Percentiles rank a stretch among this genome's conserved stretches.
Conservation (phyloP, 1,140 invertebrate species). For the Asobara japonica region DNA sequence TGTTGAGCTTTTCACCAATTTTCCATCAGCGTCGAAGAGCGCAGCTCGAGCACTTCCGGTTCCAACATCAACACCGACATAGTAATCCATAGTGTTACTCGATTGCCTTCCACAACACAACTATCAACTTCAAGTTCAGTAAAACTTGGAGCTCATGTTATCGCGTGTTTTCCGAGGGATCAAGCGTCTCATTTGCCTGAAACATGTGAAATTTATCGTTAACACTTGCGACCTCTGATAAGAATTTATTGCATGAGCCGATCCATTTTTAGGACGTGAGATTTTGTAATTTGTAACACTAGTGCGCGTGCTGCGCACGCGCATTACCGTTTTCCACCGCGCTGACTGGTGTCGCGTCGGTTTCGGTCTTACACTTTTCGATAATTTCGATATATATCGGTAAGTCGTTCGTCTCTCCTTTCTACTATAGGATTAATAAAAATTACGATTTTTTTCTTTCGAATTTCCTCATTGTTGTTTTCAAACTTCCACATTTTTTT, state of each 20-base stretch:
- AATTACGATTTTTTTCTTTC: too few species aligned
- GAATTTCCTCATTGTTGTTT: too few species aligned
- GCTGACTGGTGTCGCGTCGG: too few species aligned
- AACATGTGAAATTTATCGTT: background rate
- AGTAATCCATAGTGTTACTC: slow-evolving; percentile 66
- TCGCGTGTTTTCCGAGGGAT: slow-evolving; percentile 3
- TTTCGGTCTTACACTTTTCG: too few species aligned
- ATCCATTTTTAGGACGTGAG: too few species aligned
- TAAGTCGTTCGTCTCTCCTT: too few species aligned
- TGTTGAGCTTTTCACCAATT: slow-evolving; percentile 72
- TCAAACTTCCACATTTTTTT: too few species aligned
- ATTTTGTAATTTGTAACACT: too few species aligned
- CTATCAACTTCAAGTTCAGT: background rate
- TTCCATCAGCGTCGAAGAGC: slow-evolving; percentile 75
- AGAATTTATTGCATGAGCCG: background rate
- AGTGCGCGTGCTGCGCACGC: too few species aligned
- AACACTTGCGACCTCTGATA: background rate
- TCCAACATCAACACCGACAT: slow-evolving; percentile 94
- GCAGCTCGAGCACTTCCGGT: slow-evolving; percentile 89
- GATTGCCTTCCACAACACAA: background rate
- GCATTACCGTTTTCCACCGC: too few species aligned
- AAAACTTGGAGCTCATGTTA: background rate
- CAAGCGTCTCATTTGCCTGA: background rate
- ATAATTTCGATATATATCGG: too few species aligned
- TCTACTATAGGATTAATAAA: too few species aligned